phyloP scores from a whole-genome alignment of 1,140 invertebrate genomes.

The Hirudo medicinalis region DNA sequence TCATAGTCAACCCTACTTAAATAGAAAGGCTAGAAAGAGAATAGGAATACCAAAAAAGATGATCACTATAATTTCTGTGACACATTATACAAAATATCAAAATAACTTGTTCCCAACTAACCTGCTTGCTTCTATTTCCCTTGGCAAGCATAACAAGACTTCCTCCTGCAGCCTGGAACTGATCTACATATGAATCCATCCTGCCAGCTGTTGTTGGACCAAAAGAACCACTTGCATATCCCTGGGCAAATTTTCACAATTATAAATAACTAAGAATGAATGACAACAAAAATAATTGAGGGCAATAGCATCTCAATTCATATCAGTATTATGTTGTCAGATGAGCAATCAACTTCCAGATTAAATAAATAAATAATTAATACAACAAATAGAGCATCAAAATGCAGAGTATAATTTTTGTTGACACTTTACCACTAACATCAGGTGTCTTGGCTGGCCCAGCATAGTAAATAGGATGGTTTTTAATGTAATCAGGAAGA shows the following conservation, averaged over 20 bases:
- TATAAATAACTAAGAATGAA: background rate
- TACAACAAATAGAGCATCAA: background rate
- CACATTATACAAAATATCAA: too few relatives aligned
- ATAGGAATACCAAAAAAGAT: too few relatives aligned
- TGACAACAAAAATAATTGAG: background rate
- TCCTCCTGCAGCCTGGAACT: slow-evolving; percentile 40
- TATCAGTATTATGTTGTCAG: too few relatives aligned
- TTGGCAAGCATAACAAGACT: slow-evolving; percentile 43
- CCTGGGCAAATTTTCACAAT: slow-evolving; percentile 26
- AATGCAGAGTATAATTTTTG: background rate
- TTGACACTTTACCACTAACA: slow-evolving; percentile 22
- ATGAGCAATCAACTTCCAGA: background rate
- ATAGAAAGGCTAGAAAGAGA: too few relatives aligned
- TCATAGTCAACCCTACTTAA: too few relatives aligned
- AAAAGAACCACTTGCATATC: slow-evolving; percentile 42
- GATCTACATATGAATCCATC: slow-evolving; percentile 42
- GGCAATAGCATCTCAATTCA: background rate
- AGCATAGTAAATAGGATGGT: slow-evolving; percentile 43
- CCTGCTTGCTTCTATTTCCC: slow-evolving; percentile 41
- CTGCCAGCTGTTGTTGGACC: slow-evolving; percentile 42
- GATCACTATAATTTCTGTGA: too few relatives aligned
- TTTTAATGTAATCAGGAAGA: slow-evolving; percentile 39
- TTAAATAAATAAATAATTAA: background rate
- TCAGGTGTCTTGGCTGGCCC: slow-evolving; percentile 42
- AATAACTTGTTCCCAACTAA: slow-evolving; percentile 17